Conservation (phyloP, 2,888 invertebrate species). For the Stenotaenia linearis region DNA sequence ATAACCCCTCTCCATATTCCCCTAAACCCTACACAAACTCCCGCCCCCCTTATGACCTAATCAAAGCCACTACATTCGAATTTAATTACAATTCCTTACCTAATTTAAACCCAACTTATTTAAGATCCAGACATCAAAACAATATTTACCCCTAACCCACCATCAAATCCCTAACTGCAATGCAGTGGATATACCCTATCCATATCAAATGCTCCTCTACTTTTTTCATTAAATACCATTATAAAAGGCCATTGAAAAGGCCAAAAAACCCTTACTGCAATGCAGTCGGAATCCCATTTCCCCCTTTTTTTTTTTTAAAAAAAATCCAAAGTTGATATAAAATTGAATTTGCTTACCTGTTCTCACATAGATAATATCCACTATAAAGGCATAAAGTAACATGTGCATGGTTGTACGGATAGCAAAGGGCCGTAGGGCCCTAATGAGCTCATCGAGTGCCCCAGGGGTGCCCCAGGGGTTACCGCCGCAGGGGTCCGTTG, state of each 20-base stretch:
- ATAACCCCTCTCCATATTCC: too few relatives aligned
- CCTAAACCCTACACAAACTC: not conserved
- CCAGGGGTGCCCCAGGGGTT: not conserved
- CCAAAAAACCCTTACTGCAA: not conserved
- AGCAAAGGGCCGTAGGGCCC: not conserved
- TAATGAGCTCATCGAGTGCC: not conserved
- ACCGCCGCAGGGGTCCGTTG: not conserved
- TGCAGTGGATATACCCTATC: not conserved
- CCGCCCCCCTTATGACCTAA: not conserved
- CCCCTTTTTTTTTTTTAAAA: not conserved
- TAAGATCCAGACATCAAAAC: too few relatives aligned
- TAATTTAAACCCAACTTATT: not conserved
- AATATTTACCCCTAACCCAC: not conserved
- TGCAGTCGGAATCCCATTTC: not conserved
- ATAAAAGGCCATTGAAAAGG: not conserved
- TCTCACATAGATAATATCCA: slow-evolving; percentile 36
- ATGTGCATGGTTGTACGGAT: slow-evolving; percentile 36
- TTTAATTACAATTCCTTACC: not conserved
- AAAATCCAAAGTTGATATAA: not conserved
- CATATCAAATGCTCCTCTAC: not conserved
- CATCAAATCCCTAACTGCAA: not conserved
- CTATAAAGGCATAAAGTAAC: slow-evolving; percentile 37
- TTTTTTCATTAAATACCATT: not conserved
- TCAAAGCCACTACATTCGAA: not conserved
- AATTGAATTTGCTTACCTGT: slow-evolving; percentile 34